phyloP scores from a whole-genome alignment of 2,888 invertebrate species.

The Cantharis rustica region DNA sequence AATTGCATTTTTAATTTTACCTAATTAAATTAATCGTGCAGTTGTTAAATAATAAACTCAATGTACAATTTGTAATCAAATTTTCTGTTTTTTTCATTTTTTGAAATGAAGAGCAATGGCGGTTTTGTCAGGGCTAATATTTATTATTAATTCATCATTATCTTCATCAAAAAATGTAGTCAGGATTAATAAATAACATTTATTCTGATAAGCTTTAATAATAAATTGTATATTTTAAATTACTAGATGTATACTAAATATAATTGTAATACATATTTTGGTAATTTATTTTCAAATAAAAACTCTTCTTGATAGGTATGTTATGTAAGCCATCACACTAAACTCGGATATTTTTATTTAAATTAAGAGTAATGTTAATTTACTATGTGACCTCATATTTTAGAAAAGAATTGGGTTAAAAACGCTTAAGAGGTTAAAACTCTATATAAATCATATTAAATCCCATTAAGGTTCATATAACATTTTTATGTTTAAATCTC shows the following conservation, averaged over 20 bases:
- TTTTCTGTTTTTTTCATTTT: not conserved
- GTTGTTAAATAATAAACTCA: not conserved
- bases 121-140: not conserved
- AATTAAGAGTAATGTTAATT: not conserved
- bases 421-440: conserved; percentile 6
- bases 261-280: not conserved
- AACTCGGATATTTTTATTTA: not conserved
- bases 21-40: not conserved
- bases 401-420: conserved; percentile 11
- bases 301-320: not conserved
- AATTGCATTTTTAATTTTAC: not conserved
- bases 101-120: not conserved
- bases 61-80: not conserved
- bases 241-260: not conserved
- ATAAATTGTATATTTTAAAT: not conserved
- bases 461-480: not conserved
- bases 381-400: conserved; percentile 5
- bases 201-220: not conserved
- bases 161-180: too few relatives aligned
- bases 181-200: not conserved
- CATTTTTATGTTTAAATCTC: not conserved
- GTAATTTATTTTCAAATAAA: not conserved
- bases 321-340: not conserved
- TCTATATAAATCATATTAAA: not conserved
- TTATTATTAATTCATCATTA: too few relatives aligned